A percentile compares a stretch with the other conserved stretches of the same genome.
Conservation (phyloP, 2,113 vertebrate species). For the Anas platyrhynchos region DNA sequence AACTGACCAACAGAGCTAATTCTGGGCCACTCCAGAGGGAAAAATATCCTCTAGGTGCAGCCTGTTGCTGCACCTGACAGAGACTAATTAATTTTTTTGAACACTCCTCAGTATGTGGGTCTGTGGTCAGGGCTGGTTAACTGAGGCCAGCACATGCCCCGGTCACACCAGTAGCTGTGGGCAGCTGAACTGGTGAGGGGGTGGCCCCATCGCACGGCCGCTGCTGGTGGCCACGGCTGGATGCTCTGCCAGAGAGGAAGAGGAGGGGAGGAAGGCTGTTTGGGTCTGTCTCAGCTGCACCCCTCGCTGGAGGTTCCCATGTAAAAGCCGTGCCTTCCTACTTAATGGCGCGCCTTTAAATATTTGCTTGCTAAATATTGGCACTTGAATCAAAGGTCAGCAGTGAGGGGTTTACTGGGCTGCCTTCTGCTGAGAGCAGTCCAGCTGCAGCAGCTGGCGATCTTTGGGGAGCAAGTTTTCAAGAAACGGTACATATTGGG, state of each 20-base stretch:
- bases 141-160: accelerated
- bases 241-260: not conserved
- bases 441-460: not conserved
- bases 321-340: not conserved
- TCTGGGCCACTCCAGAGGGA: not conserved
- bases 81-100: not conserved
- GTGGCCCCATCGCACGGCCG: accelerated
- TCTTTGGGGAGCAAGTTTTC: not conserved
- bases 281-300: not conserved
- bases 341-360: not conserved
- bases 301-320: not conserved
- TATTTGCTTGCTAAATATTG: slow-evolving; percentile 40
- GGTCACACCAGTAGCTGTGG: not conserved
- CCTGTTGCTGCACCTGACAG: not conserved
- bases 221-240: not conserved
- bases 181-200: not conserved
- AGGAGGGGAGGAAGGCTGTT: not conserved
- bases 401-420: not conserved
- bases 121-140: accelerated
- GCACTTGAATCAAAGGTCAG: not conserved
- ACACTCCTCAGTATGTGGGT: accelerated
- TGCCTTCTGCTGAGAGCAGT: not conserved
- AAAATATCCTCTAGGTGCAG: not conserved
- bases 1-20: slow-evolving; percentile 27
- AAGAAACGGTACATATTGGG: accelerated